A percentile compares a stretch with the other conserved stretches of the same genome.
Evolutionary conservation across 2,797 vertebrate species (phyloP).

Genomic region (Heterohyrax brucei): DNA sequence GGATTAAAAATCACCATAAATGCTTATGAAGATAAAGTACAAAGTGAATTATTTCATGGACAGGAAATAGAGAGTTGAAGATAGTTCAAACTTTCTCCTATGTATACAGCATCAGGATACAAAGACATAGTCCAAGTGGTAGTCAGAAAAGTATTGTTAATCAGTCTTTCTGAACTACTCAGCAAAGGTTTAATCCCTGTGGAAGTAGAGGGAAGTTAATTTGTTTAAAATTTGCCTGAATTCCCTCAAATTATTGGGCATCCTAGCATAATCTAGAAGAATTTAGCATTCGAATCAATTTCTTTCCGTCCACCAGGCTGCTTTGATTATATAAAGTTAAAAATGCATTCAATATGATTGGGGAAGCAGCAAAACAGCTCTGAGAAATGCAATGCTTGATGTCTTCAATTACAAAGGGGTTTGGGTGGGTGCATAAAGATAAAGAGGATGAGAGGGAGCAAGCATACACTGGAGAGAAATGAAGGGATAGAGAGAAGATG

Average conservation of each 20-base stretch:
- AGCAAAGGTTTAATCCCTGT: constrained; percentile 46
- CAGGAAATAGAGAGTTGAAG: neutral
- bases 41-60: constrained; percentile 16
- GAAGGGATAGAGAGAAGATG: constrained; percentile 83
- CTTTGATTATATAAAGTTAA: constrained; percentile 72
- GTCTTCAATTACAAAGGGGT: constrained; percentile 88
- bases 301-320: constrained; percentile 29
- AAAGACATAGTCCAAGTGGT: constrained; percentile 30
- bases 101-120: neutral
- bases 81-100: constrained; percentile 18
- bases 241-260: constrained; percentile 61
- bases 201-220: constrained; percentile 67
- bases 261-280: constrained; percentile 55
- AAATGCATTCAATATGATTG: constrained; percentile 6
- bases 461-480: constrained; percentile 81
- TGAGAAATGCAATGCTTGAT: constrained; percentile 86
- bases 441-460: constrained; percentile 73
- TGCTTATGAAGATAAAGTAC: neutral
- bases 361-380: constrained; percentile 48
- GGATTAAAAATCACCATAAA: neutral
- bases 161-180: constrained; percentile 45
- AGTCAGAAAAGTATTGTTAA: constrained; percentile 50
- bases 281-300: constrained; percentile 48
- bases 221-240: constrained; percentile 71
- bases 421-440: constrained; percentile 82